Conservation (phyloP, 2,113 vertebrate species). For the Albula goreensis region DNA sequence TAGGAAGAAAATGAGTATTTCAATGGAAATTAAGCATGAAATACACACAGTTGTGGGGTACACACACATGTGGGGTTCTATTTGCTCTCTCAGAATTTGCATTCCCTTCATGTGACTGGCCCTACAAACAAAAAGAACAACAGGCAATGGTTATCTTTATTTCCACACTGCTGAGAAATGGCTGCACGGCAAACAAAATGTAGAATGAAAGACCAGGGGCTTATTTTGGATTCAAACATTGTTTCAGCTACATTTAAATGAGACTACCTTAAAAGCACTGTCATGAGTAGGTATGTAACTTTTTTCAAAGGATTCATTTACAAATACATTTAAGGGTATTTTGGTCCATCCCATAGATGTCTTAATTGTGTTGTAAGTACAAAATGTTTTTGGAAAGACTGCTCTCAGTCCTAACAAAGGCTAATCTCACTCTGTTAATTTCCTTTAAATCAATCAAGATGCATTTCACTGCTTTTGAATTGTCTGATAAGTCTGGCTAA, state of each 20-base stretch:
- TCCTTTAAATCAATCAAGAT: conserved; percentile 63
- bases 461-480: conserved; percentile 65
- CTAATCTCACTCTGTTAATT: conserved; percentile 60
- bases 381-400: neutral
- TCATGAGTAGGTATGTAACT: neutral
- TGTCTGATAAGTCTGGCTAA: conserved; percentile 60
- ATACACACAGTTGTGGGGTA: too few species aligned
- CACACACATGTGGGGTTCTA: too few species aligned
- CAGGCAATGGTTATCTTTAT: neutral
- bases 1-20: too few species aligned
- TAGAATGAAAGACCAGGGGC: neutral
- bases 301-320: neutral
- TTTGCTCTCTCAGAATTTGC: too few species aligned
- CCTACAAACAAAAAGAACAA: neutral
- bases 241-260: neutral
- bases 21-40: too few species aligned
- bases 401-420: conserved; percentile 44
- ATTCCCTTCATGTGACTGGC: too few species aligned
- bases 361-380: neutral
- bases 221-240: neutral
- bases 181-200: neutral
- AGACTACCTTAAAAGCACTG: neutral
- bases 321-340: neutral
- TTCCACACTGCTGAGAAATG: too few species aligned
- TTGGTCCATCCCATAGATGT: neutral